A percentile compares a stretch with the other conserved stretches of the same genome.
Conservation (phyloP, 1,140 invertebrate genomes). For the Odontomachus brunneus region DNA sequence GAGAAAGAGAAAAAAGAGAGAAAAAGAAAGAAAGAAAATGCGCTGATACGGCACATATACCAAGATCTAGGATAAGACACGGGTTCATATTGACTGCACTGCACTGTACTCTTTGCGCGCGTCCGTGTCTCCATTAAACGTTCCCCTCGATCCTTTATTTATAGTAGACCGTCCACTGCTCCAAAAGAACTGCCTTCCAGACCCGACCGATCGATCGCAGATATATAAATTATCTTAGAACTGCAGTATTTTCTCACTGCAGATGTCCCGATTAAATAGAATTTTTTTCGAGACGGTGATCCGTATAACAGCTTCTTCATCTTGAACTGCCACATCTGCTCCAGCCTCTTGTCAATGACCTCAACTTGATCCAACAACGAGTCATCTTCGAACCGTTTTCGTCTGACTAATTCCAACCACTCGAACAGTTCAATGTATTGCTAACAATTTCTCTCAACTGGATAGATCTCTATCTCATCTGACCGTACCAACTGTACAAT, state of each 20-base stretch:
- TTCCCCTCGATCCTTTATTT: constrained; percentile 21
- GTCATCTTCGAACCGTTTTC: no score
- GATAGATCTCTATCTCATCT: no score
- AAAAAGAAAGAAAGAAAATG: no score
- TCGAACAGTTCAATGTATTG: no score
- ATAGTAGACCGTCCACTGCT: constrained; percentile 6
- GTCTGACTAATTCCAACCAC: no score
- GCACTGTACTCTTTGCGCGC: neutral
- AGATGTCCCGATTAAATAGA: neutral
- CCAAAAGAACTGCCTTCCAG: neutral
- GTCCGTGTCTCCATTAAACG: constrained; percentile 38
- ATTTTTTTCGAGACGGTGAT: neutral
- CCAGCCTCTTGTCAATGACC: no score
- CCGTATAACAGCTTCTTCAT: constrained; percentile 18
- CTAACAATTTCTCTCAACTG: no score
- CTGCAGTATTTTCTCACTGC: neutral
- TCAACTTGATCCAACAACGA: no score
- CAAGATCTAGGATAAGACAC: constrained; percentile 48
- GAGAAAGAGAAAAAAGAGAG: no score
- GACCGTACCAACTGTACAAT: no score
- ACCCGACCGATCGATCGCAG: constrained; percentile 19
- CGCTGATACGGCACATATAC: neutral
- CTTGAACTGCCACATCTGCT: no score
- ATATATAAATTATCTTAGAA: constrained; percentile 12
- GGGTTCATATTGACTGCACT: constrained; percentile 14